These are phyloP conservation scores for Drosophila paranaensis DNA, from an alignment of 2,888 invertebrate species.

Conservation along the genomic window DNA sequence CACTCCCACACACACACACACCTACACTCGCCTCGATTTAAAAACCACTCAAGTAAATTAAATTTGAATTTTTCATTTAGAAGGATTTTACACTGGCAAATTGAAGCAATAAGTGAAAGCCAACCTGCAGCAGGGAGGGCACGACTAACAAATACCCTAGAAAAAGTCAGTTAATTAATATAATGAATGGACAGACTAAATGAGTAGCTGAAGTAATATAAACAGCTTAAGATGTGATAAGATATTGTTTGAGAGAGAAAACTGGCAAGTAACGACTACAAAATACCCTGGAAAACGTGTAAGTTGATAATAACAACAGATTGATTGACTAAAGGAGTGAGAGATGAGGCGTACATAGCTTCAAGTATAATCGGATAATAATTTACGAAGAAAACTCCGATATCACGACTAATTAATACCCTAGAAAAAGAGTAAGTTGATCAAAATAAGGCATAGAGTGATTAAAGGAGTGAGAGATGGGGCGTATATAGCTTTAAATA, in stretches of 20 bases:
- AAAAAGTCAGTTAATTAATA: background rate
- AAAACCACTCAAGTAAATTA: slow-evolving; percentile 71
- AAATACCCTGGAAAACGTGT: background rate
- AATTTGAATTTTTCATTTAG: slow-evolving; percentile 68
- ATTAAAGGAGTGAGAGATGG: no score
- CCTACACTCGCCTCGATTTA: slow-evolving; percentile 25
- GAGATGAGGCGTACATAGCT: background rate
- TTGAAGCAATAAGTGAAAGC: background rate
- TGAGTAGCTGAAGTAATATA: background rate
- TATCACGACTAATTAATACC: background rate
- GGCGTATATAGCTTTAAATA: no score
- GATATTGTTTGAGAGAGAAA: background rate
- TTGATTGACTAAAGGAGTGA: background rate
- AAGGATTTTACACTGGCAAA: slow-evolving; percentile 31
- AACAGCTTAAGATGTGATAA: background rate
- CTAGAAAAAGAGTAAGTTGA: background rate
- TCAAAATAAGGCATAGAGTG: background rate
- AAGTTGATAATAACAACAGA: background rate
- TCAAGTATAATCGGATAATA: background rate
- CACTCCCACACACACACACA: slow-evolving; percentile 7
- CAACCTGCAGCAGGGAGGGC: no score
- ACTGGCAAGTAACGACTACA: background rate
- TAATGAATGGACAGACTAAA: background rate
- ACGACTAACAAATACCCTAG: slow-evolving; percentile 11
- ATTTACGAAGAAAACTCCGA: no score